These are phyloP conservation scores for Dendrophyllia cribrosa DNA, from an alignment of 64 coral and sea anemone species.

Conservation along the genomic window DNA sequence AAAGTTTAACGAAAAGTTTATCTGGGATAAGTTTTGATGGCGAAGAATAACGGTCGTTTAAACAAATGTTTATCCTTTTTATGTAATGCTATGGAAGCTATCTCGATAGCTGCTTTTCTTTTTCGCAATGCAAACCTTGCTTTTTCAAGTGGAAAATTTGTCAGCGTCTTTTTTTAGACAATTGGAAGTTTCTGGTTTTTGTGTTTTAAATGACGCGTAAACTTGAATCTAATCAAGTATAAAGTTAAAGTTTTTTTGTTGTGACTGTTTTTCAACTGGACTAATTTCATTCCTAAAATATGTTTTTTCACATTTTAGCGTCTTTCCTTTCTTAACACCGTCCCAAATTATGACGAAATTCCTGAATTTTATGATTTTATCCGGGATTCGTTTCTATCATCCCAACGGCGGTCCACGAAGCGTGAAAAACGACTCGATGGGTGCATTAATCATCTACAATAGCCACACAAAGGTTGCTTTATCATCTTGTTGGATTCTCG, in stretches of 20 bases:
- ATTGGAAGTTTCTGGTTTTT: constrained; percentile 35
- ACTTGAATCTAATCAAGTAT: background rate
- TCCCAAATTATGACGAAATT: too few relatives aligned
- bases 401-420: background rate
- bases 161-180: background rate
- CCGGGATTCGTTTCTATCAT: too few relatives aligned
- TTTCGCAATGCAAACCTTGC: background rate
- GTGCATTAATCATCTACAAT: background rate
- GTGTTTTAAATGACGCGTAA: background rate
- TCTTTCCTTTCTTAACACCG: background rate
- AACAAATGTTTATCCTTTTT: background rate
- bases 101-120: background rate
- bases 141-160: background rate
- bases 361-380: background rate
- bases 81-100: background rate
- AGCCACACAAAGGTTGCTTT: background rate
- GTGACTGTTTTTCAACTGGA: background rate
- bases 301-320: background rate
- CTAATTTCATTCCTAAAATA: background rate
- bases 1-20: background rate
- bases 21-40: background rate
- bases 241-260: background rate
- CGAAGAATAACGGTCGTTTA: too few relatives aligned
- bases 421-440: background rate
- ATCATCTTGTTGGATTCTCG: background rate